Evolutionary conservation across 2,113 vertebrate species (phyloP).

Genomic region (Bubo scandiacus): DNA sequence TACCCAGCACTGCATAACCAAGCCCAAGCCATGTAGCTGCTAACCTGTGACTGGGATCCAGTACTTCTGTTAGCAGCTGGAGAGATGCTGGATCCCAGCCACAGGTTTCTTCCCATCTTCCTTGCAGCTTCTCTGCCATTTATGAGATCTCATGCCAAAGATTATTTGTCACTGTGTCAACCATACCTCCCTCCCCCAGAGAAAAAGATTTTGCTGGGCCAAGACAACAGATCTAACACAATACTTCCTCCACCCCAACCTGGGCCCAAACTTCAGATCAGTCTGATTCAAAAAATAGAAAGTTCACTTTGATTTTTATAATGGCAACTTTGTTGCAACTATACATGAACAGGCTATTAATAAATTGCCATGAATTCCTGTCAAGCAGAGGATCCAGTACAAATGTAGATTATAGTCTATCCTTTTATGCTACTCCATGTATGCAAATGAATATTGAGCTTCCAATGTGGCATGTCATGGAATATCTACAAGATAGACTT

Average conservation of each 20-base stretch:
- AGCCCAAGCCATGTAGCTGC: neutral
- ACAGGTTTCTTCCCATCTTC: neutral
- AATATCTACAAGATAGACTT: neutral
- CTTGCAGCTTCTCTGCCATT: neutral
- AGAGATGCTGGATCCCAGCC: neutral
- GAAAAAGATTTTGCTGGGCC: neutral
- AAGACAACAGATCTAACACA: neutral
- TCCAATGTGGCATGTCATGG: accelerated
- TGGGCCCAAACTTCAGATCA: neutral
- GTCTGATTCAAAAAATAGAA: neutral
- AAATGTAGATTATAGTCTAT: neutral
- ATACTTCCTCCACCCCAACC: neutral
- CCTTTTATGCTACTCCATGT: neutral
- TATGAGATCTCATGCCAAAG: neutral
- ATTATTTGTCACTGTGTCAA: neutral
- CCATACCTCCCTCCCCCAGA: neutral
- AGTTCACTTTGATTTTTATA: neutral
- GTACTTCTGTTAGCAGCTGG: neutral
- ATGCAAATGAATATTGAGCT: neutral
- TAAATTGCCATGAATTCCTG: neutral
- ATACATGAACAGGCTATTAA: neutral
- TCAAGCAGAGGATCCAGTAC: neutral
- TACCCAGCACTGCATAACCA: neutral
- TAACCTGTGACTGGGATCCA: neutral
- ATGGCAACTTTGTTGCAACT: neutral